These are phyloP conservation scores for Cheirogaleus medius DNA, from an alignment of 2,113 vertebrate species.

Conservation along the genomic window DNA sequence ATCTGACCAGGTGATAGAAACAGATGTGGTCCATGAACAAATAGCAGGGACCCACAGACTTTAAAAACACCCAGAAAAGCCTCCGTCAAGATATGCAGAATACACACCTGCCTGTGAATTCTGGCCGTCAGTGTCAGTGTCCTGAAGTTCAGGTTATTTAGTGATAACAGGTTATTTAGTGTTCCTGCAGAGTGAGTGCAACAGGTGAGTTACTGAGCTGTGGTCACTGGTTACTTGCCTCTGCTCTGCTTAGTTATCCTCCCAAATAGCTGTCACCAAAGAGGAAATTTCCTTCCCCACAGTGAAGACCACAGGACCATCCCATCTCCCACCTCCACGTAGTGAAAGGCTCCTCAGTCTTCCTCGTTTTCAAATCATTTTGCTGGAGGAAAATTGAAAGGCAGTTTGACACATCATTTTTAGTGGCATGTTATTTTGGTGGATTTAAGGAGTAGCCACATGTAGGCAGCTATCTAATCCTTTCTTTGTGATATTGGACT, in stretches of 20 bases:
- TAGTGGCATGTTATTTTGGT: not conserved
- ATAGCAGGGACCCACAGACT: not conserved
- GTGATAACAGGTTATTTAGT: too few relatives aligned
- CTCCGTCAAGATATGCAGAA: not conserved
- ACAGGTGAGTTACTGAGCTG: not conserved
- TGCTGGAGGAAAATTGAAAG: not conserved
- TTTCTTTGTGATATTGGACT: conserved; percentile 7
- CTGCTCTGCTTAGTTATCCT: not conserved
- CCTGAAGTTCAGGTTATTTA: not conserved
- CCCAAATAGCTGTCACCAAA: not conserved
- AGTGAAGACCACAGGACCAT: not conserved
- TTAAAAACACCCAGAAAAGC: not conserved
- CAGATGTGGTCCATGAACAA: not conserved
- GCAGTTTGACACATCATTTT: not conserved
- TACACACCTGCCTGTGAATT: not conserved
- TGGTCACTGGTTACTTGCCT: too few relatives aligned
- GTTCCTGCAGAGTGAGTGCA: not conserved
- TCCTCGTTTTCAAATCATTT: not conserved
- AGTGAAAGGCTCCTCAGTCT: not conserved
- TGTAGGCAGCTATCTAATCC: not conserved
- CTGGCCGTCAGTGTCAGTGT: not conserved
- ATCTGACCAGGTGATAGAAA: not conserved
- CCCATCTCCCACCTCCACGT: not conserved
- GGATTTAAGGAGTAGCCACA: not conserved
- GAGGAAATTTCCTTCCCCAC: not conserved